A percentile compares a stretch with the other conserved stretches of the same genome.
Evolutionary conservation across 2,888 invertebrate species (phyloP).

Genomic region (Thymelicus sylvestris): DNA sequence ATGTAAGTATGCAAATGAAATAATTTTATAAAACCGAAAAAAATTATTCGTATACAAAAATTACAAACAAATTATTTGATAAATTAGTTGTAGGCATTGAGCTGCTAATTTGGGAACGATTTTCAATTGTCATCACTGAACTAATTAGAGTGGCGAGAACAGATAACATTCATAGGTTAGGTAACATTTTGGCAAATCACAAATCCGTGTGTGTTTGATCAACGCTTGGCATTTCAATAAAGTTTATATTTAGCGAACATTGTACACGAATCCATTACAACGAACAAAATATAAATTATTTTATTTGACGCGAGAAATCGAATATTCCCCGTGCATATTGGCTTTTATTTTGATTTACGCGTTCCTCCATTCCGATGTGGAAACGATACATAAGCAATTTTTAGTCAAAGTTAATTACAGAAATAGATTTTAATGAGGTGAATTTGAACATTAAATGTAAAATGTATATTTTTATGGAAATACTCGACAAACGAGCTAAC

Average conservation of each 20-base stretch:
- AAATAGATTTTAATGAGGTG: conserved; percentile 6
- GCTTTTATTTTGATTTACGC: conserved; percentile 34
- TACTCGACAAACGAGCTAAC: no score
- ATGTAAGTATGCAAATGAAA: no score
- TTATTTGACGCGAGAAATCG: conserved; percentile 28
- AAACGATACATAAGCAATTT: background rate
- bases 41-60: background rate
- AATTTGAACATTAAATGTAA: background rate
- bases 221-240: conserved; percentile 24
- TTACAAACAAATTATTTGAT: background rate
- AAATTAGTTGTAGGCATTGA: background rate
- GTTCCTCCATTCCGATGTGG: conserved; percentile 17
- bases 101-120: conserved; percentile 18
- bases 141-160: conserved; percentile 25
- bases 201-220: conserved; percentile 25
- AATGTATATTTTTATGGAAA: no score
- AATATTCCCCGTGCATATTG: conserved; percentile 30
- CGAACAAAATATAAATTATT: conserved; percentile 34
- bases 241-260: conserved; percentile 26
- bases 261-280: conserved; percentile 16
- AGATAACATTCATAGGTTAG: conserved; percentile 25
- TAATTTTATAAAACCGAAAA: no score
- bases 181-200: conserved; percentile 2
- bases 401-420: background rate
- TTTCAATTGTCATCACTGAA: conserved; percentile 10